Base-by-base conservation (phyloP, 2,113 vertebrate species). In the Pipa parva region DNA sequence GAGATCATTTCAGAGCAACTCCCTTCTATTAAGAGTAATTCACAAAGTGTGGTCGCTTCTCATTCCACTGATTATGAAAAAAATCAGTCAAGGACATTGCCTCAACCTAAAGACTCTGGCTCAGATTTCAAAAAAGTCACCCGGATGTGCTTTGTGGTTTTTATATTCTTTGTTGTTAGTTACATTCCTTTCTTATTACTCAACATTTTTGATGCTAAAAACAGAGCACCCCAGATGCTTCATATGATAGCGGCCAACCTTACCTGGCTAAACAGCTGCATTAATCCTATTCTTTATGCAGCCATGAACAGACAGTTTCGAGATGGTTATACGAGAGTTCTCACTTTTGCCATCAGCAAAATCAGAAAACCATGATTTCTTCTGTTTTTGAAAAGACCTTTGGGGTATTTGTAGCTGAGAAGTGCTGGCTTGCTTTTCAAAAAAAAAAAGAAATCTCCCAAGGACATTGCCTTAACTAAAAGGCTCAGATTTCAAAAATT, bases 191-290 rank as follows among this genome's bases (percentile, higher is more conserved):
- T 93, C 77, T 27, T 94, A 46, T 52, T 94, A 26, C 75, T 95
- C 50, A 93, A 92, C 73, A 89, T 91, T 33, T 74, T 77, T 0
- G 91, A 93, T 63, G 83, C 84, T 57, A 61, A n/a, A 0, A 85
- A 76, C 37, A 73, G 26, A 0, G 88, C 91, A 12, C 93, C 92
- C 0, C 86, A 78, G 15, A 73, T 87, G 0, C 27, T 88, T 22
- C 89, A 95, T 74, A 91, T 93, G 92, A 76, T 95, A 10, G 86
- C 86, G 11, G 89, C 90, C 49, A 95, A 95, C 74, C 81, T 94
- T 61, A 93, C 90, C 27, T 95, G 93, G 92, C 84, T 94, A 58
- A 95, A 92, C 59, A 88, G 88, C 63, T 94, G 92, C 63, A 90
- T 94, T 62, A 95, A 95, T 74, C 92, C 92, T 0, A 54, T 94